Conservation (phyloP, 2,888 invertebrate genomes). For the Diarsia mendica region DNA sequence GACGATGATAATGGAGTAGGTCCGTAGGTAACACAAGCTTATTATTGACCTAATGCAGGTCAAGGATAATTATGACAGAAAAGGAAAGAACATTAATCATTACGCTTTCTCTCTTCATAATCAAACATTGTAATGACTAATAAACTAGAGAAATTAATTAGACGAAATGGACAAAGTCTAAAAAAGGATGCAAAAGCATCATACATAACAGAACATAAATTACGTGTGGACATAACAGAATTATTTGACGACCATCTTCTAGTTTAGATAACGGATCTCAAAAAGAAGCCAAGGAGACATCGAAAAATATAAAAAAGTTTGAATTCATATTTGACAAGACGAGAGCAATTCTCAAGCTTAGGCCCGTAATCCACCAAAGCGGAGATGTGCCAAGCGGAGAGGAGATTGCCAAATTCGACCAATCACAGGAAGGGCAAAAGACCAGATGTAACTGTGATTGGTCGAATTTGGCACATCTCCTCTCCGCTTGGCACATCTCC, state of each 20-base stretch:
- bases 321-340: neutral
- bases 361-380: no score
- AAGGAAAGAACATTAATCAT: neutral
- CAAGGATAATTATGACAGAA: neutral
- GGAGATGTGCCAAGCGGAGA: no score
- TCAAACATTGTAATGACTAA: neutral
- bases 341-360: neutral
- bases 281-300: conserved; percentile 1
- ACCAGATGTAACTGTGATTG: no score
- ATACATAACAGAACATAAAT: neutral
- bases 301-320: neutral
- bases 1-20: neutral
- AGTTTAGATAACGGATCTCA: conserved; percentile 25
- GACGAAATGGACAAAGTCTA: neutral
- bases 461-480: no score
- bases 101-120: neutral
- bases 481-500: no score
- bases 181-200: neutral
- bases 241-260: neutral
- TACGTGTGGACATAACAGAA: conserved; percentile 23
- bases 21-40: neutral
- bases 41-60: no score
- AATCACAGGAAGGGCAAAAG: no score
- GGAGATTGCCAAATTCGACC: no score
- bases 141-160: neutral